Percentiles rank a stretch among this genome's conserved stretches.
phyloP scores from a whole-genome alignment of 2,113 vertebrate genomes.

The Hippocampus barbouri region DNA sequence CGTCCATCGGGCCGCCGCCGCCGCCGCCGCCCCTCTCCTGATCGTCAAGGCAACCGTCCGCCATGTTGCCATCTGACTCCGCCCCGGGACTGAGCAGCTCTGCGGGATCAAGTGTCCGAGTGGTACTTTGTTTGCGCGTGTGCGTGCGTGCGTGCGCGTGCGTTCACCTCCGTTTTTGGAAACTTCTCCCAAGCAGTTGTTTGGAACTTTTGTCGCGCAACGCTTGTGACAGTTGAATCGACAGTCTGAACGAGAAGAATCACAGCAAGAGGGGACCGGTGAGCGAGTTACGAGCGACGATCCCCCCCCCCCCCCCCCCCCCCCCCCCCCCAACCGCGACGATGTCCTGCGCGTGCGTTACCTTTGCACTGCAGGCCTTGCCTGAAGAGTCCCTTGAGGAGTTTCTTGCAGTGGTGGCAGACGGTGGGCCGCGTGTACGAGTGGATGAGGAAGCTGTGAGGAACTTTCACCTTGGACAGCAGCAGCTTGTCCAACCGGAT shows the following conservation, averaged over 20 bases:
- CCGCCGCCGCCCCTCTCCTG: constrained; percentile 79
- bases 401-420: constrained; percentile 97
- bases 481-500: constrained; percentile 94
- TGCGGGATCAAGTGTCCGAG: constrained; percentile 32
- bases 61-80: constrained; percentile 87
- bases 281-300: too few species aligned
- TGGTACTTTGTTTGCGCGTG: background rate
- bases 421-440: constrained; percentile 94
- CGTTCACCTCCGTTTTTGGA: constrained; percentile 87
- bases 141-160: background rate
- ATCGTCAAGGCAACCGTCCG: constrained; percentile 87
- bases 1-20: constrained; percentile 77
- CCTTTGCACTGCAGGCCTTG: constrained; percentile 88
- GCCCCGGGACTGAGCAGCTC: constrained; percentile 89
- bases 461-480: constrained; percentile 94
- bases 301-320: fast-evolving
- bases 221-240: constrained; percentile 97
- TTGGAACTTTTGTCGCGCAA: constrained; percentile 91
- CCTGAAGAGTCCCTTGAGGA: constrained; percentile 86
- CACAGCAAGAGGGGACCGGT: background rate
- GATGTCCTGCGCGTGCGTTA: constrained; percentile 17
- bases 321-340: too few species aligned
- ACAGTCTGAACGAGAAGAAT: constrained; percentile 76
- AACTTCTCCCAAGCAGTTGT: constrained; percentile 95
- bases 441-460: constrained; percentile 95